Base-by-base conservation (phyloP, 2,797 vertebrate species). In the Oreortyx pictus region DNA sequence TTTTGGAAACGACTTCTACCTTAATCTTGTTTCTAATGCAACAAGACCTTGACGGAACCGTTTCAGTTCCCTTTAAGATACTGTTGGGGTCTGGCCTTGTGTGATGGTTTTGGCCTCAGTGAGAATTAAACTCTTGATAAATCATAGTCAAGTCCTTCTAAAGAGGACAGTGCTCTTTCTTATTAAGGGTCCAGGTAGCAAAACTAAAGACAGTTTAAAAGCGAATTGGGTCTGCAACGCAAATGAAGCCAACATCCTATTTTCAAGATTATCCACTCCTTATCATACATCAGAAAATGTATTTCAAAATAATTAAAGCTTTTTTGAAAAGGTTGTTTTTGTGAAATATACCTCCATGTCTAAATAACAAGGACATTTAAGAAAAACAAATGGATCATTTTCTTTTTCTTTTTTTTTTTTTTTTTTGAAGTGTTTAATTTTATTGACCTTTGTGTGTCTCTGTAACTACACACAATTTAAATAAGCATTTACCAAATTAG, bases 241-340 rank as follows among this genome's bases (percentile, higher is more conserved):
- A 65, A 71, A 43, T 73, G 11, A 90, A 84, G 2, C 74, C 16
- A 52, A 76, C 35, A 79, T 77, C 31, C 8, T 3, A 74, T 43
- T 88, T 87, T 82, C 54, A 82, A 9, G 22, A 37, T 76, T 88
- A 93, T 84, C 74, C 35, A 17, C 17, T 81, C 31, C 71, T 91
- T 90, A 82, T 76, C 77, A 44, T 60, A 76, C 84, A 90, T 86
- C 71, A 92, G 81, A 85, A 84, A 90, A 87, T 27, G 4, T 49
- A 43, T 93, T 86, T 94, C 47, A 79, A 89, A 64, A 56, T 91
- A 93, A 96, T 91, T 86, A 46, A 10, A 20, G 29, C 35, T 79
- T 60, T 89, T 80, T 73, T 56, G 17, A 67, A 76, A 91, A 93
- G 60, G 60, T 74, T 87, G 50, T 7, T 67, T 91, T 87, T 86